Evolutionary conservation across 1,140 invertebrate species (phyloP), one percentile per base, ranked within the genome.

Genomic region (Eupristina koningsbergeri): DNA sequence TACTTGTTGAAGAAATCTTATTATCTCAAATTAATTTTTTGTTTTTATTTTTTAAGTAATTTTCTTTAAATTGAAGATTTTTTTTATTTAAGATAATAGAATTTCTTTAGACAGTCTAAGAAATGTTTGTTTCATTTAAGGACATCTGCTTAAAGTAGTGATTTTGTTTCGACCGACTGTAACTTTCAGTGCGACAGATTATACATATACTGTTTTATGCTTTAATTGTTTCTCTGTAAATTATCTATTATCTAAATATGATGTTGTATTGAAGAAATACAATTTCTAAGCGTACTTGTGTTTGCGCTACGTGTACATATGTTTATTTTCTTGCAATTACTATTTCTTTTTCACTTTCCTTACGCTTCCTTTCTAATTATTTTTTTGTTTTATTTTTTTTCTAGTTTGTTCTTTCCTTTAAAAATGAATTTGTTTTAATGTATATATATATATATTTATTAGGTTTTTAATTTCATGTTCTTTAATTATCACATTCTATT

Each of bases 191-290:
- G 74, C 36, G 45, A 73, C 36, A 29, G 34, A 77, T 81, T 73
- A 73, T 69, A 77, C 22, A 47, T 78, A 36, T 53, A 73, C 41
- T 47, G 61, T 80, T 79, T 79, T 79, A 29, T 84, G 50, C 73
- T 83, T 83, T 83, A 69, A 17, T 64, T 77, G 58, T 78, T 79
- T 79, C 81, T 84, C 69, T 79, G 76, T 84, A 80, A 79, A 84
- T 58, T 41, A 61, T 84, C 34, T 71, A 73, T 71, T 31, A 53
- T 73, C 63, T 64, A 45, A 31, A 53, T 29, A 53, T 61, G 39
- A 78, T 64, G 41, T 67, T 67, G 75, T 78, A 83, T 41, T 53
- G 26, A n/a, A 83, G 53, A 84, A 84, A 84, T 84, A 84, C 41
- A 84, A 84, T 80, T 83, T 84, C 76, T 84, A 73, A 6, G 69